Evolutionary conservation across 2,888 invertebrate species (phyloP).

Genomic region (Drosophila helvetica): DNA sequence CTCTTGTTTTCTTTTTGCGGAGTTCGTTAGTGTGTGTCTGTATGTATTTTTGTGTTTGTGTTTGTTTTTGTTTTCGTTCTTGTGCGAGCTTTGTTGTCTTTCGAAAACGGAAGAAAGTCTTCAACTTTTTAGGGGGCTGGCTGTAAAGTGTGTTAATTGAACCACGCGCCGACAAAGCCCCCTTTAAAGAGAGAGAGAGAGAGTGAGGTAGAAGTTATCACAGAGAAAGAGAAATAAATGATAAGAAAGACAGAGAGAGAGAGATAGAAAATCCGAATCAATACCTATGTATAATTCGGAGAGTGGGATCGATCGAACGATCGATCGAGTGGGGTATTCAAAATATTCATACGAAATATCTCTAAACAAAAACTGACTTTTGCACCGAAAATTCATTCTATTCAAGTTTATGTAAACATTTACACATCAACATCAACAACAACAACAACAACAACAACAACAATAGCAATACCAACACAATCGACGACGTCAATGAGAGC

Average conservation of each 20-base stretch:
- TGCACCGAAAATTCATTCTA: constrained; percentile 56
- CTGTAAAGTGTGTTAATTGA: constrained; percentile 66
- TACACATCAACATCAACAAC: constrained; percentile 41
- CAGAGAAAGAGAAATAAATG: neutral
- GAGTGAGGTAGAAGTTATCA: neutral
- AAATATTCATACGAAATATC: constrained; percentile 29
- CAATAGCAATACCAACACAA: constrained; percentile 5
- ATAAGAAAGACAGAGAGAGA: neutral
- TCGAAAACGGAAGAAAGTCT: constrained; percentile 1
- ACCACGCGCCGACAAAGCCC: constrained; percentile 62
- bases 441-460: constrained; percentile 4
- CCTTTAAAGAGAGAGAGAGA: neutral
- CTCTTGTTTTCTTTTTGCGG: constrained; percentile 9
- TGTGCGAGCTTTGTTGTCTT: constrained; percentile 8
- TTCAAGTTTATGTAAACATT: constrained; percentile 73
- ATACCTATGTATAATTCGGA: neutral
- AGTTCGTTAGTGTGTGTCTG: too few relatives aligned
- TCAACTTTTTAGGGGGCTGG: constrained; percentile 15
- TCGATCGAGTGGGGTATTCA: neutral
- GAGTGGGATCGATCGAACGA: too few relatives aligned
- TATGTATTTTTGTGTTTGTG: too few relatives aligned
- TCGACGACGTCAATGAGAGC: constrained; percentile 62
- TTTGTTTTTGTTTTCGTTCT: neutral
- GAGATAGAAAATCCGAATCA: neutral
- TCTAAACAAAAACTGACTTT: constrained; percentile 37